Conservation (phyloP, 2,888 invertebrate genomes). For the Melinaea marsaeus region DNA sequence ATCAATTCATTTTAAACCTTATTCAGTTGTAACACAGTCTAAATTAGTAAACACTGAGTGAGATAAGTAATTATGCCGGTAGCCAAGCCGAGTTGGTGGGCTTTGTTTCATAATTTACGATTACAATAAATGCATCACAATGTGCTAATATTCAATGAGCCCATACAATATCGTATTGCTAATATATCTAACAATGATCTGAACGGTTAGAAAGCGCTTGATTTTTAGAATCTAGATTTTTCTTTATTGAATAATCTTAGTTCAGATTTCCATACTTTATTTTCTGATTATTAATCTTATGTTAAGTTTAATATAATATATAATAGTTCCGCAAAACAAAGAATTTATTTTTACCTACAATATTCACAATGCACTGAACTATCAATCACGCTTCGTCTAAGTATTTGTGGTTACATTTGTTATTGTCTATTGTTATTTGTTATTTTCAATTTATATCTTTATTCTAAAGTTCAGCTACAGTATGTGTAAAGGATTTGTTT, state of each 20-base stretch:
- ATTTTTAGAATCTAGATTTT: no score
- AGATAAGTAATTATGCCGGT: constrained; percentile 22
- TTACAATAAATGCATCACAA: constrained; percentile 16
- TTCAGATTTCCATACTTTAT: no score
- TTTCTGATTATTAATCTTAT: no score
- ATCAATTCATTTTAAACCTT: constrained; percentile 20
- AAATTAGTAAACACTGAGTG: neutral
- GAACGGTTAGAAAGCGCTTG: neutral
- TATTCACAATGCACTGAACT: no score
- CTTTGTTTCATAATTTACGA: constrained; percentile 15
- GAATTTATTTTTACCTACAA: no score
- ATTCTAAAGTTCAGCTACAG: neutral
- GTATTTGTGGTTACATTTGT: neutral
- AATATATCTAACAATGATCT: neutral
- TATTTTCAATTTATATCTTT: neutral
- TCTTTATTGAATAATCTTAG: no score
- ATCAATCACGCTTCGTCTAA: no score
- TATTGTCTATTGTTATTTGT: neutral
- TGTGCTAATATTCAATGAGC: constrained; percentile 15
- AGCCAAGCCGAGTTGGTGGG: constrained; percentile 18
- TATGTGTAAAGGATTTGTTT: neutral
- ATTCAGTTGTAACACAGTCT: constrained; percentile 5
- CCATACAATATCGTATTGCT: constrained; percentile 7
- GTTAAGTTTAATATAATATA: no score
- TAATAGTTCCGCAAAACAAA: no score